Evolutionary conservation across 1,140 invertebrate genomes (phyloP).

Genomic region (Nephotettix cincticeps): DNA sequence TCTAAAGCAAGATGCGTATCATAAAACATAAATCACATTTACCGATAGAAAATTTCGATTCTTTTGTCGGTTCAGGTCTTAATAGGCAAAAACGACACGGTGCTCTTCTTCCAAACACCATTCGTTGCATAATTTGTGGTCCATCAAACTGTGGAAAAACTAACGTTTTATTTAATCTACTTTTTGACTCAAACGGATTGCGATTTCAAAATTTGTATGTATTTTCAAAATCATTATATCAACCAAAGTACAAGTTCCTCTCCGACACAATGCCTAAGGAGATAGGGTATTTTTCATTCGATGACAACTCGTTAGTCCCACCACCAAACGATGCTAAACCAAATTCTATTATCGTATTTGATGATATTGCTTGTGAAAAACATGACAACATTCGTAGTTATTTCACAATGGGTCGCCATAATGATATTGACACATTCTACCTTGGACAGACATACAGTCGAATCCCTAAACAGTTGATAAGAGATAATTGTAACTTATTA

Average conservation of each 20-base stretch:
- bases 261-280: conserved; percentile 38
- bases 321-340: conserved; percentile 31
- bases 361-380: conserved; percentile 42
- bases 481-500: conserved; percentile 48
- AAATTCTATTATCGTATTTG: conserved; percentile 46
- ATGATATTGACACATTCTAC: conserved; percentile 47
- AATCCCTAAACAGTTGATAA: conserved; percentile 47
- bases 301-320: conserved; percentile 23
- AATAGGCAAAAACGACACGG: conserved; percentile 30
- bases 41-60: background rate
- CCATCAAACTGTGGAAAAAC: conserved; percentile 47
- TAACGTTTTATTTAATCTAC: conserved; percentile 42
- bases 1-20: background rate
- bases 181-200: conserved; percentile 43
- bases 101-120: conserved; percentile 39
- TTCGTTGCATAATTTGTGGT: too few relatives aligned
- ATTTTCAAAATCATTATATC: conserved; percentile 46
- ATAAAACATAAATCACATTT: background rate
- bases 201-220: conserved; percentile 47
- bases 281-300: conserved; percentile 30
- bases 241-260: conserved; percentile 45
- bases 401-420: conserved; percentile 47
- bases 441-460: conserved; percentile 45
- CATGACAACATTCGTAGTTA: conserved; percentile 34
- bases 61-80: background rate